Evolutionary conservation across 1,140 invertebrate species (phyloP).

Genomic region (Acromyrmex heyeri): DNA sequence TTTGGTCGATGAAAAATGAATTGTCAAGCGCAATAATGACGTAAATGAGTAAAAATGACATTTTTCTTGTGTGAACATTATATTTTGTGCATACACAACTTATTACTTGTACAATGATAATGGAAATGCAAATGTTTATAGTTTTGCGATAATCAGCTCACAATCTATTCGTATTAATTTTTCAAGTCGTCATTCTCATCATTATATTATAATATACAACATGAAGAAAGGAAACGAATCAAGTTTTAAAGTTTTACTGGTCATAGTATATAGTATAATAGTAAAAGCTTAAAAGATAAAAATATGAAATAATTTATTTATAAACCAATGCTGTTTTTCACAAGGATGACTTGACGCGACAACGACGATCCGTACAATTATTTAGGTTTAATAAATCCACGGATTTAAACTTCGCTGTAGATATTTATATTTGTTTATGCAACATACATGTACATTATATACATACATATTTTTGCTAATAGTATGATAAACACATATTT

Average conservation of each 20-base stretch:
- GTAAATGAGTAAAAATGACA: constrained; percentile 23
- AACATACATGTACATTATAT: neutral
- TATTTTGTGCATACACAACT: neutral
- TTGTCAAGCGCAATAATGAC: constrained; percentile 1
- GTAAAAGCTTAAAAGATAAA: neutral
- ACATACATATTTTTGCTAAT: neutral
- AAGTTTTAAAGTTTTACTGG: neutral
- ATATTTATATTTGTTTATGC: neutral
- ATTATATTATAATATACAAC: neutral
- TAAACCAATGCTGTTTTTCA: neutral
- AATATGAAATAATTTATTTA: neutral
- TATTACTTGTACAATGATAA: neutral
- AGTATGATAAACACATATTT: neutral
- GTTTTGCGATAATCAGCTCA: neutral
- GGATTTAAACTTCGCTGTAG: neutral
- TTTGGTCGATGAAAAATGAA: constrained; percentile 31
- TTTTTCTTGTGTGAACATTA: neutral
- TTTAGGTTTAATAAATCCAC: neutral
- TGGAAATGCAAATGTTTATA: neutral
- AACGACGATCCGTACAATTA: neutral
- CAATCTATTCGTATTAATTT: neutral
- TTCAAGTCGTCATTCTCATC: neutral
- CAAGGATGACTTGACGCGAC: neutral
- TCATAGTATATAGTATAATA: neutral
- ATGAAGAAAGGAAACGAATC: neutral